A percentile compares a stretch with the other conserved stretches of the same genome.
phyloP scores from a whole-genome alignment of 1,140 invertebrate species.

The Drosophila leontia region DNA sequence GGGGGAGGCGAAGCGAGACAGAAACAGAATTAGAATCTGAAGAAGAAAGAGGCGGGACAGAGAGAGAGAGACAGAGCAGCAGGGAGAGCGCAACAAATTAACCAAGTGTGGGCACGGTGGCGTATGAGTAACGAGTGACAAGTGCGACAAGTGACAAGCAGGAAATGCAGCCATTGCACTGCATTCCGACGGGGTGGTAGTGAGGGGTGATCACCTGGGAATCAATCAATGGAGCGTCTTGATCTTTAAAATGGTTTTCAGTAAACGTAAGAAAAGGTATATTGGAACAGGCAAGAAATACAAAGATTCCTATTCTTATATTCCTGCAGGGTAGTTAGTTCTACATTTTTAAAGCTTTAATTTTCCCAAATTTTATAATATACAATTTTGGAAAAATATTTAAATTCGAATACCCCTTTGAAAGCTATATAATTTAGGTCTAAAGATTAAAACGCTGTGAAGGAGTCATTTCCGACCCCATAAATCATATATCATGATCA shows the following conservation, averaged over 20 bases:
- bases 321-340: background rate
- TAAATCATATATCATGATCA: background rate
- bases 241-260: background rate
- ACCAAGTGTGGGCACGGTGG: conserved; percentile 37
- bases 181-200: background rate
- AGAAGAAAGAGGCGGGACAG: conserved; percentile 3
- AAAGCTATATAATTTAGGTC: background rate
- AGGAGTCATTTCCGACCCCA: background rate
- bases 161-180: conserved; percentile 43
- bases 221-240: conserved; percentile 7
- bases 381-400: no score
- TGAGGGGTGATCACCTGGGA: background rate
- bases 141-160: conserved; percentile 50
- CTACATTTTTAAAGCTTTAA: no score
- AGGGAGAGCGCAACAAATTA: conserved; percentile 36
- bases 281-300: background rate
- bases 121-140: conserved; percentile 68
- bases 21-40: conserved; percentile 31
- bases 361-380: no score
- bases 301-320: no score
- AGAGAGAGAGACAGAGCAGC: background rate
- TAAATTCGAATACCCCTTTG: no score
- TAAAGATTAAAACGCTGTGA: background rate
- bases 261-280: background rate
- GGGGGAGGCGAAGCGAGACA: conserved; percentile 3